Percentiles rank a stretch among this genome's conserved stretches.
Evolutionary conservation across 2,113 vertebrate species (phyloP).

Genomic region (Rallus limicola): DNA sequence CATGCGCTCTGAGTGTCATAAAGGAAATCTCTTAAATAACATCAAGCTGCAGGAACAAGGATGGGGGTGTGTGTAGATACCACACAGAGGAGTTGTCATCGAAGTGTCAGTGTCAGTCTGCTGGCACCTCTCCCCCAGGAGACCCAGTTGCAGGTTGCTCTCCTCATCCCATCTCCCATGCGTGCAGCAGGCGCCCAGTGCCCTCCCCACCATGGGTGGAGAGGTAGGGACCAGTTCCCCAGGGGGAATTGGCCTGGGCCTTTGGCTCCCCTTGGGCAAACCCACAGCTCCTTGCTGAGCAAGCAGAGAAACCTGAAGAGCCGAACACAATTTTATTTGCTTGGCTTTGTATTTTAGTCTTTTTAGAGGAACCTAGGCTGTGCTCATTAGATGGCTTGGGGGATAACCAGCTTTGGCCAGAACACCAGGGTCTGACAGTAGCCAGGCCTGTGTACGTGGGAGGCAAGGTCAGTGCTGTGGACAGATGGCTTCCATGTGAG

Average conservation of each 20-base stretch:
- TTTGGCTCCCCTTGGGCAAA: not conserved
- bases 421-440: not conserved
- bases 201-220: not conserved
- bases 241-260: not conserved
- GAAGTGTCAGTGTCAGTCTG: not conserved
- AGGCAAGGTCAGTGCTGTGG: not conserved
- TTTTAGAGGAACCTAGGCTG: not conserved
- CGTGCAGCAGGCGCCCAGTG: fast-evolving
- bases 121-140: not conserved
- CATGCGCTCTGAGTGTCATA: not conserved
- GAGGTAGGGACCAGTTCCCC: fast-evolving
- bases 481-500: not conserved
- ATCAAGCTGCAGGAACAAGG: not conserved
- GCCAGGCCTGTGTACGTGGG: not conserved
- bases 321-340: not conserved
- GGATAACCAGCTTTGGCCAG: not conserved
- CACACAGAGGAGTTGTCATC: fast-evolving
- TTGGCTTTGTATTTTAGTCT: not conserved
- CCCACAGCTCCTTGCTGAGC: not conserved
- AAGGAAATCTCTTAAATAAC: constrained; percentile 25
- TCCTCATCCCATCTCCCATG: not conserved
- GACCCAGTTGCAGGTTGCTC: not conserved
- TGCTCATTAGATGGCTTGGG: fast-evolving
- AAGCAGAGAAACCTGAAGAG: not conserved
- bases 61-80: not conserved